Conservation (phyloP, 1,140 invertebrate genomes). For the Cecropterus lyciades region DNA sequence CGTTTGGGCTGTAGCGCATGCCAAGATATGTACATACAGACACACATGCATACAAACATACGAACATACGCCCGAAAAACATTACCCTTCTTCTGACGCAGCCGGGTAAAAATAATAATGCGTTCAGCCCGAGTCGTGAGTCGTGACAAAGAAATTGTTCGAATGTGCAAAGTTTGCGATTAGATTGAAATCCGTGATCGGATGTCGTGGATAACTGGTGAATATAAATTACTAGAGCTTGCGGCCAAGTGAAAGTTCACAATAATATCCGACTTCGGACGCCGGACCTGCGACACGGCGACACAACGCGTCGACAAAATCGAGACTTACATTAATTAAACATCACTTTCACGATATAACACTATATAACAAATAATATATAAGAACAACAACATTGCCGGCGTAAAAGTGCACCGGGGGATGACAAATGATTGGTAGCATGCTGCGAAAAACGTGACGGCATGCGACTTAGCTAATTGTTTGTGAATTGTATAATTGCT, state of each 20-base stretch:
- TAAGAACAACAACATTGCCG: constrained; percentile 43
- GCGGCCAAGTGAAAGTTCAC: constrained; percentile 69
- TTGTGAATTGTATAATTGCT: constrained; percentile 19
- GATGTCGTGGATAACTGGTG: constrained; percentile 66
- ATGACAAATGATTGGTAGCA: constrained; percentile 36
- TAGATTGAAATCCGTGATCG: constrained; percentile 68
- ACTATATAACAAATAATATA: constrained; percentile 45
- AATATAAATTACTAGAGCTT: constrained; percentile 70
- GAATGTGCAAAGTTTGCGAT: constrained; percentile 42
- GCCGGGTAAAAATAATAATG: constrained; percentile 16
- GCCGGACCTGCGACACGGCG: constrained; percentile 56
- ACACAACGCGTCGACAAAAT: constrained; percentile 47
- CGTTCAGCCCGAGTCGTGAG: neutral
- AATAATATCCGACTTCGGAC: constrained; percentile 49
- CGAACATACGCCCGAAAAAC: no score
- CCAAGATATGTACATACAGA: no score
- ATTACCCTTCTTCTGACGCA: no score
- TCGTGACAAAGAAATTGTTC: constrained; percentile 33
- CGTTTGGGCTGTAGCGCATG: no score
- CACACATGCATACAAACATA: no score
- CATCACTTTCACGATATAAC: constrained; percentile 52
- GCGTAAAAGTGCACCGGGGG: constrained; percentile 19
- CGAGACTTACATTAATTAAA: constrained; percentile 58
- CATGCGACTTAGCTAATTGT: constrained; percentile 15
- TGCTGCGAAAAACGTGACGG: constrained; percentile 30